These are phyloP conservation scores for Pseudorhiza aurosa DNA, from an alignment of 30 jellyfish, hydroid and myxozoan genomes.

Conservation along the genomic window DNA sequence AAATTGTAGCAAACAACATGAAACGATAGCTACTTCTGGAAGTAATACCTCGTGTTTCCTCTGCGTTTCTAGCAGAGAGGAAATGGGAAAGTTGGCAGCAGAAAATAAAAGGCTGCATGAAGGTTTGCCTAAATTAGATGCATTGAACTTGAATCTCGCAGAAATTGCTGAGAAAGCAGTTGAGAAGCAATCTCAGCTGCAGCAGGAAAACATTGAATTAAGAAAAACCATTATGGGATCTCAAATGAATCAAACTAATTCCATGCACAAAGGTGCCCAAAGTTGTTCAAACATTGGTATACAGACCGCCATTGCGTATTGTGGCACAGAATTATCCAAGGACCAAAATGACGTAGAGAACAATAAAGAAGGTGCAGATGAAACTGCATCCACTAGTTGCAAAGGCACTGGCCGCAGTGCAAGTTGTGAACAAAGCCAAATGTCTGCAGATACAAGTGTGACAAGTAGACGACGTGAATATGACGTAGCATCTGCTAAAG, in stretches of 20 bases:
- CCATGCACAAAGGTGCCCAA: no score
- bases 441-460: not conserved
- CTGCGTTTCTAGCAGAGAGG: not conserved
- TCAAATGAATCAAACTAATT: no score
- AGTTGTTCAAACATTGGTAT: no score
- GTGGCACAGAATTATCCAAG: no score
- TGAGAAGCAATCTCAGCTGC: not conserved
- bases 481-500: no score
- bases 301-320: no score
- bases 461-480: no score
- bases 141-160: not conserved
- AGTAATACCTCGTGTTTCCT: not conserved
- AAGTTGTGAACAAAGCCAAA: not conserved
- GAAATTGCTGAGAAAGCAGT: not conserved
- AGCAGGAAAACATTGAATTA: not conserved
- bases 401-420: not conserved
- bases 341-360: no score
- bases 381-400: no score
- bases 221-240: not conserved
- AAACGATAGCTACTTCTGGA: no score
- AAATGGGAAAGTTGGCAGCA: not conserved
- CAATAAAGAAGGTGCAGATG: no score
- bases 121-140: not conserved
- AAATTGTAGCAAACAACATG: no score
- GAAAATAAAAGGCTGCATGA: not conserved